Conservation (phyloP, 2,888 invertebrate genomes). For the Altica lythri region DNA sequence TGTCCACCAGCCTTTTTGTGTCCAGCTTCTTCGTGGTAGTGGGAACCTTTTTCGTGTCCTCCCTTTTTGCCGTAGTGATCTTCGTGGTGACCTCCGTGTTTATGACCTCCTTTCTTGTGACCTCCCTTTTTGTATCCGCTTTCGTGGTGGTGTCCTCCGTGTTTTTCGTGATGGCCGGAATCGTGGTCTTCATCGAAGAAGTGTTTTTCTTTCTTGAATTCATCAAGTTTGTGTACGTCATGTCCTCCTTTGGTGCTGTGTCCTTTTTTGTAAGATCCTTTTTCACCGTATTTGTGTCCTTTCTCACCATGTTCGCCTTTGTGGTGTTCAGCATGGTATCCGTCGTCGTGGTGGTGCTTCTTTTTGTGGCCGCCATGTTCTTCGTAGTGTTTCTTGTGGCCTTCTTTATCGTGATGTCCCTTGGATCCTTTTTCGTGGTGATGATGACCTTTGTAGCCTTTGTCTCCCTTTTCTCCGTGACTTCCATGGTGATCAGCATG, state of each 20-base stretch:
- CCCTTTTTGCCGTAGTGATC: constrained; percentile 82
- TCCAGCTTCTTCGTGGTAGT: constrained; percentile 78
- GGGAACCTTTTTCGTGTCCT: constrained; percentile 78
- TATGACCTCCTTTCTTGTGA: constrained; percentile 79
- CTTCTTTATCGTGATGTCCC: constrained; percentile 72
- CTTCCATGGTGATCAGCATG: constrained; percentile 62
- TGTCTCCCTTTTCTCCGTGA: constrained; percentile 67
- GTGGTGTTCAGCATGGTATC: constrained; percentile 69
- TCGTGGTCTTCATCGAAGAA: constrained; percentile 87
- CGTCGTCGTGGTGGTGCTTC: constrained; percentile 66
- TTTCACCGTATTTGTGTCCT: constrained; percentile 66
- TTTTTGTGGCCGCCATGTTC: constrained; percentile 68
- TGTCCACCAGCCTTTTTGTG: constrained; percentile 80
- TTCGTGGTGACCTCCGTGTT: constrained; percentile 75
- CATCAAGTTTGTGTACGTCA: constrained; percentile 82
- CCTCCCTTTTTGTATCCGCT: constrained; percentile 83
- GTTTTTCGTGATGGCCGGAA: constrained; percentile 79
- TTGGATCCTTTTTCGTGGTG: constrained; percentile 67
- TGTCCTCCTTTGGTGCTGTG: constrained; percentile 84
- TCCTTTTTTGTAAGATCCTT: constrained; percentile 81
- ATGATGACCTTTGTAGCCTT: constrained; percentile 70
- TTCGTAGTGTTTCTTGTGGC: constrained; percentile 66
- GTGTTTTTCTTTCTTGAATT: constrained; percentile 84
- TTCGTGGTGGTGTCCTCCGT: constrained; percentile 79
- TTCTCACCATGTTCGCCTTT: constrained; percentile 73